phyloP scores from a whole-genome alignment of 2,113 vertebrate species.

The Rana temporaria region DNA sequence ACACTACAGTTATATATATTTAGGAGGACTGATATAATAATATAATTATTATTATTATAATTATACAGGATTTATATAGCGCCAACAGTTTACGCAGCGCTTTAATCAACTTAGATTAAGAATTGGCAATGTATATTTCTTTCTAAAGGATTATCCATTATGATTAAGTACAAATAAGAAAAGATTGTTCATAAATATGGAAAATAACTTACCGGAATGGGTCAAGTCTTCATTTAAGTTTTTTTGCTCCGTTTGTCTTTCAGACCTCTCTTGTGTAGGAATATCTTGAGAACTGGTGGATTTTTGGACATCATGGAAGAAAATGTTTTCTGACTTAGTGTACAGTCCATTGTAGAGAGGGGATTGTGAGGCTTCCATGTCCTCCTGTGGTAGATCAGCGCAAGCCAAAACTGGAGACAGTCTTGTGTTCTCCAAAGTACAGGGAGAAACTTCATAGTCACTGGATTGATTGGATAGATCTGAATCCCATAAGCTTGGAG shows the following conservation, averaged over 20 bases:
- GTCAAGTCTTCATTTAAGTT: neutral
- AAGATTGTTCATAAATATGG: neutral
- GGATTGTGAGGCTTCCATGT: neutral
- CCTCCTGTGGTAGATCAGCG: neutral
- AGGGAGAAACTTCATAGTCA: neutral
- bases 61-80: too few species aligned
- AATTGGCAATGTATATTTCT: too few species aligned
- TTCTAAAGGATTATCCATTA: too few species aligned
- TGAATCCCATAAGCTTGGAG: neutral
- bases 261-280: neutral
- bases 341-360: neutral
- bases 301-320: neutral
- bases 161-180: too few species aligned
- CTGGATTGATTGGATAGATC: neutral
- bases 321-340: neutral
- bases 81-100: too few species aligned
- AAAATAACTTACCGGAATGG: conserved; percentile 26
- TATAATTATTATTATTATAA: too few species aligned
- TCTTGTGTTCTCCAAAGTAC: neutral
- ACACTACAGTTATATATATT: too few species aligned
- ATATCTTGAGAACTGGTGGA: neutral
- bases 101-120: too few species aligned
- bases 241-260: neutral
- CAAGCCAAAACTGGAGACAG: neutral
- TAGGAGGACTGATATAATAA: too few species aligned